phyloP scores from a whole-genome alignment of 2,888 invertebrate genomes.

The Electrophaes corylata region DNA sequence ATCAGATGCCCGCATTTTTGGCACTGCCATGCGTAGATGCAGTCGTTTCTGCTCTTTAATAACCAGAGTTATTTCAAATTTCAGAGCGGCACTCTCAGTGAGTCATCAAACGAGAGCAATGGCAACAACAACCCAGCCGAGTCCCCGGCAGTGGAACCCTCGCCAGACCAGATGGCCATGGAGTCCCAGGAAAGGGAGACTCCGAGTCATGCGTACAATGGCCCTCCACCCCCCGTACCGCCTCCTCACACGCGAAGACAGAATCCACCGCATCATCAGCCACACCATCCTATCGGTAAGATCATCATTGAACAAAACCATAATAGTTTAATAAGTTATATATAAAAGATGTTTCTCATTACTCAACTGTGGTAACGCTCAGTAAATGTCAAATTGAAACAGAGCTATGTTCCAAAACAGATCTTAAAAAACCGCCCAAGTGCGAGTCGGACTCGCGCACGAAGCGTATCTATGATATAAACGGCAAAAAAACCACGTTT shows the following conservation, averaged over 20 bases:
- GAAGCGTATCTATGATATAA: no score
- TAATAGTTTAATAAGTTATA: no score
- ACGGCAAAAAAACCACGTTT: no score
- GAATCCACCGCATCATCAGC: constrained; percentile 87
- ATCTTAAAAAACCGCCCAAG: no score
- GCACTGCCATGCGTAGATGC: no score
- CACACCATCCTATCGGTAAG: constrained; percentile 75
- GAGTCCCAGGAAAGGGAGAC: constrained; percentile 88
- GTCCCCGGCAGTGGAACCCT: constrained; percentile 74
- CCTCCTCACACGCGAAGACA: constrained; percentile 90
- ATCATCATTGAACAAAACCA: no score
- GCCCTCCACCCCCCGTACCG: constrained; percentile 83
- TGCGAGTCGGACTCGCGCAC: no score
- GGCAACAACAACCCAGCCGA: constrained; percentile 84
- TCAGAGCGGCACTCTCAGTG: constrained; percentile 73
- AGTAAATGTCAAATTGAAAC: no score
- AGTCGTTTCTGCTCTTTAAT: neutral
- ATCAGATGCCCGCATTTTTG: no score
- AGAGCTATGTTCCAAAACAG: no score
- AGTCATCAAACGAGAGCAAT: constrained; percentile 80
- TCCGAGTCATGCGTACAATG: constrained; percentile 79
- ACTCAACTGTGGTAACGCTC: no score
- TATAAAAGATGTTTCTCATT: no score
- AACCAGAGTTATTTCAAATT: constrained; percentile 26
- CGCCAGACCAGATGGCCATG: constrained; percentile 88